Evolutionary conservation across 2,113 vertebrate genomes (phyloP).

Genomic region (Chaetorhynchus papuensis): DNA sequence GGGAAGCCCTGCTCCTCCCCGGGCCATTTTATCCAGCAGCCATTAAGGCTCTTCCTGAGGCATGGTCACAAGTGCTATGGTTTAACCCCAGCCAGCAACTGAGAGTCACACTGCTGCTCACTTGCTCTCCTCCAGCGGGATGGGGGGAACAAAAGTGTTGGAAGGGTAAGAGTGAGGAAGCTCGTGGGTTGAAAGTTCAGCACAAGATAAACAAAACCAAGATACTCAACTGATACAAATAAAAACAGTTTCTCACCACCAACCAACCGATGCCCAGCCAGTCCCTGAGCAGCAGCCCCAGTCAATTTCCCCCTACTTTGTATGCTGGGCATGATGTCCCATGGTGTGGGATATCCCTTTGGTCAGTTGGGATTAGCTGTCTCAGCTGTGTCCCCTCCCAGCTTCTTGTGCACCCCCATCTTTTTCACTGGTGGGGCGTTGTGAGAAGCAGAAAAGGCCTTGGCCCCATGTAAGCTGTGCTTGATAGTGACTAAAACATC

Average conservation of each 20-base stretch:
- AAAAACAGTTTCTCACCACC: not conserved
- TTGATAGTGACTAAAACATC: not conserved
- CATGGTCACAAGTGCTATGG: not conserved
- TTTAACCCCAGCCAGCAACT: not conserved
- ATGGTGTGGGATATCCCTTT: not conserved
- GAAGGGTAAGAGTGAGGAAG: not conserved
- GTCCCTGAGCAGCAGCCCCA: not conserved
- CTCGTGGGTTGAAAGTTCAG: not conserved
- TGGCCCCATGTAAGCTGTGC: rapidly evolving
- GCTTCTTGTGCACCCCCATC: not conserved
- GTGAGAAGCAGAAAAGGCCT: not conserved
- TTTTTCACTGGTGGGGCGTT: not conserved
- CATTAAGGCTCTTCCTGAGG: not conserved
- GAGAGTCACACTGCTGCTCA: not conserved
- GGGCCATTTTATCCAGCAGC: not conserved
- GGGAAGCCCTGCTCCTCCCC: not conserved
- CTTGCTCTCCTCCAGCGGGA: not conserved
- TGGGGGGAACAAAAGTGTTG: not conserved
- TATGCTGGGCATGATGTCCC: not conserved
- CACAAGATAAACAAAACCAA: not conserved
- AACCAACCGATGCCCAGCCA: rapidly evolving
- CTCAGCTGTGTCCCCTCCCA: not conserved
- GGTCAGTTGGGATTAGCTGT: not conserved
- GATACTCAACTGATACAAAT: not conserved
- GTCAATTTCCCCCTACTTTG: not conserved